phyloP scores from a whole-genome alignment of 2,113 vertebrate genomes.

The Rhagologus leucostigma region DNA sequence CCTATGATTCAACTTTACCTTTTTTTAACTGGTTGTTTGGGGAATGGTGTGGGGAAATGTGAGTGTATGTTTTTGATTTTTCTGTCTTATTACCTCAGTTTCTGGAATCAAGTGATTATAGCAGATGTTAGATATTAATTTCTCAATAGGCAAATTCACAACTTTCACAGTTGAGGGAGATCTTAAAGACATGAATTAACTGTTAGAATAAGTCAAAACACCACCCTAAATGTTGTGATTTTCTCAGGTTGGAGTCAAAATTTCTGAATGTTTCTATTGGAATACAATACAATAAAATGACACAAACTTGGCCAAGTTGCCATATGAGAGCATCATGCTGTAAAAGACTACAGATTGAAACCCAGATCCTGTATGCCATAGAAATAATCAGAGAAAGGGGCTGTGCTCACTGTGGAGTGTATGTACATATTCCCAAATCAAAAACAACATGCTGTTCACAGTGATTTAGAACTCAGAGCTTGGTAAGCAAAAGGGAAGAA shows the following conservation, averaged over 20 bases:
- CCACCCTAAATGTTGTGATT: not conserved
- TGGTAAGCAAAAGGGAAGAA: not conserved
- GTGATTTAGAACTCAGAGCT: not conserved
- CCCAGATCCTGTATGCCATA: not conserved
- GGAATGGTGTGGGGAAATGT: accelerated
- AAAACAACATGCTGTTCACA: not conserved
- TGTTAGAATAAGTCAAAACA: not conserved
- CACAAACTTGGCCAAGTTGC: not conserved
- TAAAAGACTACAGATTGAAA: not conserved
- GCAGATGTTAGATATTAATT: not conserved
- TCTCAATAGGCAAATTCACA: not conserved
- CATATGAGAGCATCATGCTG: not conserved
- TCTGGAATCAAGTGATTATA: not conserved
- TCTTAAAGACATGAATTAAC: not conserved
- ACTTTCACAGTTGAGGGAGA: not conserved
- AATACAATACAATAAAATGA: not conserved
- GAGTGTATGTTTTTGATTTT: not conserved
- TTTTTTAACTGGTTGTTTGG: not conserved
- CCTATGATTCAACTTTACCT: not conserved
- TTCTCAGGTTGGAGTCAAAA: not conserved
- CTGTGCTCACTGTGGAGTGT: not conserved
- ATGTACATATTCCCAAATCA: not conserved
- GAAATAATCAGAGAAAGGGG: not conserved
- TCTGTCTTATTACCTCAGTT: not conserved
- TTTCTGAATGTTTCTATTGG: not conserved